A percentile compares a stretch with the other conserved stretches of the same genome.
Evolutionary conservation across 2,888 invertebrate genomes (phyloP).

Genomic region (Linnaemya tessellans): DNA sequence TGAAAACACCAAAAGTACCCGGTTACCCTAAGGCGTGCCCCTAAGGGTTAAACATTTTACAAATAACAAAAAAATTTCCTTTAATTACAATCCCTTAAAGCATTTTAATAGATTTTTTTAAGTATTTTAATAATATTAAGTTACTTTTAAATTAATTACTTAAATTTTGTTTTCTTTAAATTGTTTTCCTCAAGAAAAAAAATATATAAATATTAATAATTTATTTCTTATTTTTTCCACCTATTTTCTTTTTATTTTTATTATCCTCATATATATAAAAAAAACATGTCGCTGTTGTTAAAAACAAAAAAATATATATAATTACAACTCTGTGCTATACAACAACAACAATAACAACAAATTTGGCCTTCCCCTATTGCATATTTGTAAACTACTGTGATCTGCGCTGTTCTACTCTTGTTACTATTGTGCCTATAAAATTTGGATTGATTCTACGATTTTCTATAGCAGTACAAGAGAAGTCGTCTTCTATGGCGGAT

Average conservation of each 20-base stretch:
- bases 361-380: not conserved
- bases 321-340: slow-evolving; percentile 61
- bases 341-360: slow-evolving; percentile 27
- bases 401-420: slow-evolving; percentile 7
- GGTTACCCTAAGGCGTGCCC: too few species aligned
- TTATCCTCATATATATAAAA: slow-evolving; percentile 54
- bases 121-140: slow-evolving; percentile 20
- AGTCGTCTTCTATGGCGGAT: slow-evolving; percentile 85
- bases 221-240: slow-evolving; percentile 59
- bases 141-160: slow-evolving; percentile 13
- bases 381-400: slow-evolving; percentile 10
- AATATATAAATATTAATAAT: slow-evolving; percentile 40
- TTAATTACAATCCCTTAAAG: not conserved
- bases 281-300: slow-evolving; percentile 34
- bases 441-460: slow-evolving; percentile 29
- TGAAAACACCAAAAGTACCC: too few species aligned
- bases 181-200: slow-evolving; percentile 19
- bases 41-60: too few species aligned
- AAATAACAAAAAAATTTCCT: too few species aligned
- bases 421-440: not conserved
- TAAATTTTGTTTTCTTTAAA: not conserved
- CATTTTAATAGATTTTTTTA: not conserved
- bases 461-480: slow-evolving; percentile 82
- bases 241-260: slow-evolving; percentile 31
- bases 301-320: slow-evolving; percentile 43